Evolutionary conservation across 2,113 vertebrate genomes (phyloP).

Genomic region (Coptodon rendalli): DNA sequence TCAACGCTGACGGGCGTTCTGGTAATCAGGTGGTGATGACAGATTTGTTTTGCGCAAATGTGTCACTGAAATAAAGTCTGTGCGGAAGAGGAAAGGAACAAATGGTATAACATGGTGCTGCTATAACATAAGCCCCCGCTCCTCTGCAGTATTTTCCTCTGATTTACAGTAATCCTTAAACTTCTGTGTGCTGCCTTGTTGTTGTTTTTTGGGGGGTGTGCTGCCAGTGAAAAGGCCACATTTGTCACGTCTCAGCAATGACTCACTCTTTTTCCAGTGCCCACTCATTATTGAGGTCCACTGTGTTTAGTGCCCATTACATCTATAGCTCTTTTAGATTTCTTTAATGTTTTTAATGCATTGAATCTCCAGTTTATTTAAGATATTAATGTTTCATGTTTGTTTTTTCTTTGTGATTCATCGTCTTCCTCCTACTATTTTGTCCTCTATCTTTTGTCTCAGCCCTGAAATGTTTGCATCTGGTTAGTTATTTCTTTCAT

Average conservation of each 20-base stretch:
- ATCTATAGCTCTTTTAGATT: neutral
- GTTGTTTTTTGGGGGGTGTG: neutral
- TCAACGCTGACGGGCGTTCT: neutral
- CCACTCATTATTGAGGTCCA: conserved; percentile 13
- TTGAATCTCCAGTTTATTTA: neutral
- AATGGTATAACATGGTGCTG: neutral
- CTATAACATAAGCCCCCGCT: neutral
- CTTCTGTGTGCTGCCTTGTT: neutral
- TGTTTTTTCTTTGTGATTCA: neutral
- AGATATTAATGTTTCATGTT: neutral
- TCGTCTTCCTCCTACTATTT: neutral
- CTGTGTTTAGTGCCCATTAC: neutral
- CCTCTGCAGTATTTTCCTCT: neutral
- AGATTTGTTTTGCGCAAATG: neutral
- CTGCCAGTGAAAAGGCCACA: neutral
- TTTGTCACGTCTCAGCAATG: neutral
- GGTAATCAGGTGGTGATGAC: neutral
- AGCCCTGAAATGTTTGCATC: neutral
- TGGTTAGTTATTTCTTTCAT: neutral
- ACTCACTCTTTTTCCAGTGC: conserved; percentile 29
- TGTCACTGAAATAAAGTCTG: neutral
- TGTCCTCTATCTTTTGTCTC: neutral
- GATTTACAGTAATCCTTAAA: neutral
- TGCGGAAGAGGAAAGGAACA: neutral
- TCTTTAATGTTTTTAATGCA: neutral